These are phyloP conservation scores for Tetrax tetrax DNA, from an alignment of 2,113 vertebrate genomes.

Conservation along the genomic window DNA sequence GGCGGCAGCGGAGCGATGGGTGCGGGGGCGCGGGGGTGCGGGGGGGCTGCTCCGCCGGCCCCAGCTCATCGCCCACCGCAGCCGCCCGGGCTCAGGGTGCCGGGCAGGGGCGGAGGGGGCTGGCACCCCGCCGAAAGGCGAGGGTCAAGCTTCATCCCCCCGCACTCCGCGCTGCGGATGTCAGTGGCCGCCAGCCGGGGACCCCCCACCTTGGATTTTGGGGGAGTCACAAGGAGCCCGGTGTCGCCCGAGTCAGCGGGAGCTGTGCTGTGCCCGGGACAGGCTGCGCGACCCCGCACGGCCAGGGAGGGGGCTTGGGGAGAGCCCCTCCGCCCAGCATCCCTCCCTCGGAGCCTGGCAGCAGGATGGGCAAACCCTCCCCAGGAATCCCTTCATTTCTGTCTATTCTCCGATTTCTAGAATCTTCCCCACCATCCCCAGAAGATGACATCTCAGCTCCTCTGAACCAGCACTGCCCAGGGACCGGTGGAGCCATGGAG, in stretches of 20 bases:
- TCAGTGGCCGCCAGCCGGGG: neutral
- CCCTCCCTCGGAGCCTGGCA: neutral
- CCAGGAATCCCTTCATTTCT: neutral
- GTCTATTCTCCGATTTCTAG: slow-evolving; percentile 28
- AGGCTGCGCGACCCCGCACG: neutral
- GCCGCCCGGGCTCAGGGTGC: neutral
- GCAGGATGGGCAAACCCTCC: neutral
- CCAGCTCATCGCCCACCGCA: neutral
- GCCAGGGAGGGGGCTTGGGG: rapidly evolving
- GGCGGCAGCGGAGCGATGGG: neutral
- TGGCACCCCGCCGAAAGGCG: neutral
- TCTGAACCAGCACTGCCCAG: neutral
- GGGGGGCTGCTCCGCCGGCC: neutral
- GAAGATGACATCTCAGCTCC: slow-evolving; percentile 9
- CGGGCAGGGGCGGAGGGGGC: neutral
- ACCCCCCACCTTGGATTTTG: no score
- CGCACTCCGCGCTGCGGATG: neutral
- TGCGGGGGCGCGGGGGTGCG: no score
- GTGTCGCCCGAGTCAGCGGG: neutral
- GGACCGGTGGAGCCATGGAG: slow-evolving; percentile 74
- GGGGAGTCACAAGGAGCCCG: neutral
- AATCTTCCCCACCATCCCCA: slow-evolving; percentile 44
- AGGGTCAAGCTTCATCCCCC: no score
- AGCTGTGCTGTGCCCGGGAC: neutral
- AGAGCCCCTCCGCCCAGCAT: neutral